Base-by-base conservation (phyloP, 2,113 vertebrate species). In the Coptodon bakossiorum region DNA sequence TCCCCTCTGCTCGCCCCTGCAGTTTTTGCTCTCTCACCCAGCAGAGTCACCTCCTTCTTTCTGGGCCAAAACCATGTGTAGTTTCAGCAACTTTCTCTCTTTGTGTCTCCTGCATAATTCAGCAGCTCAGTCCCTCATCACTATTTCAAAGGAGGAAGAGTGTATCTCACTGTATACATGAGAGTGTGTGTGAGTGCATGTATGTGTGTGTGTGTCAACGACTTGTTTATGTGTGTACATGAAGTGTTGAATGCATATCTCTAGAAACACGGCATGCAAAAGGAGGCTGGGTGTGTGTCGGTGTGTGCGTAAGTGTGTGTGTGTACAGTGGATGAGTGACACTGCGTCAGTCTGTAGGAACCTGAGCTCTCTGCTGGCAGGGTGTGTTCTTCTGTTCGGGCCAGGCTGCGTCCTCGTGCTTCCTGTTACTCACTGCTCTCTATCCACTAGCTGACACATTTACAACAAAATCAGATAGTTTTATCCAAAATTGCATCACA, bases 61-160 rank as follows among this genome's bases (percentile, higher is more conserved):
- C 82, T 87, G 79, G 80, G 61, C 53, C 73, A 83, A 56, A 88
- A 90, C 83, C 92, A 84, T 85, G 82, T 92, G 90, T 89, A 90
- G 91, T 91, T 94, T 92, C 90, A 86, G 90, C 90, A 91, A 93
- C 91, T 93, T 93, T 94, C 87, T 91, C 84, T 93, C 89, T 88
- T 90, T 88, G 90, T 43, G 83, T 89, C 3, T n/a, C 3, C 22
- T 94, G 86, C 92, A 95, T 95, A 90, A 95, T 95, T 95, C 85
- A 95, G 80, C 80, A 50, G 86, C 85, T 38, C 85, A 50, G 81
- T 86, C 88, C 57, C 86, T 94, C 91, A 94, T 95, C 82, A 95
- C 85, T 95, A 82, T 95, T 95, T 93, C 85, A 95, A 5, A 83
- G 34, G 52, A 82, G 43, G 76, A 90, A 89, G 84, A 91, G 89